Evolutionary conservation across 2,113 vertebrate species (phyloP), one percentile per base, ranked within the genome.

Genomic region (Psilopsiagon aymara): DNA sequence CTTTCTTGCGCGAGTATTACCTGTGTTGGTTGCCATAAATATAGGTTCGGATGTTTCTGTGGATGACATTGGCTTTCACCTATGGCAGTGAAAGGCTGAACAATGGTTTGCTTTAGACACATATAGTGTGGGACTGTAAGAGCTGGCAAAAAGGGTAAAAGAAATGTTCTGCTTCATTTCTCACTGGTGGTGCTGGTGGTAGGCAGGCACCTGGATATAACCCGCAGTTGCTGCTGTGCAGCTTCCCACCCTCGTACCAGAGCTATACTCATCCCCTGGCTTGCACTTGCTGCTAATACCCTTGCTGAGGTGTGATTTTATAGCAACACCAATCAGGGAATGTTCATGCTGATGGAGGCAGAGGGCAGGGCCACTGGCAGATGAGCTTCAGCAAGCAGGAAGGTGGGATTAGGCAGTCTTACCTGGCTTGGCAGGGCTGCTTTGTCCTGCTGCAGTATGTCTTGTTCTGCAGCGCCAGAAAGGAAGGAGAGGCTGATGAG

Each of bases 401-500:
- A 92, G 49, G 9, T 91, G 52, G 66, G 73, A 74, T 82, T 68
- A 79, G 52, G 88, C 60, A 88, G 60, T 77, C 64, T 88, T 66
- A 29, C 73, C 55, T 7, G 0, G 39, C 68, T 76, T 94, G 77
- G 78, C 64, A 59, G 64, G 53, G 46, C 52, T 89, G 55, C 33
- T 80, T 55, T 60, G 79, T 73, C 29, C 68, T 82, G 43, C 82
- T 89, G 69, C 60, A 33, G 7, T 68, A 17, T 8, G 52, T 92
- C 92, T 55, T n/a, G 46, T 20, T 92, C 57, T 62, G 46, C 73
- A 35, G 41, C 37, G 52, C 90, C 90, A 90, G 92, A 87, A 94
- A 87, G 73, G 70, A 44, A 94, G 41, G 73, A 92, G 86, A 95
- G 52, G 77, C 92, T 90, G 88, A 79, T 68, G 83, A 87, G 74